A percentile compares a stretch with the other conserved stretches of the same genome.
These are phyloP conservation scores for Panzeria rudis DNA, from an alignment of 2,888 invertebrate genomes.

Conservation along the genomic window DNA sequence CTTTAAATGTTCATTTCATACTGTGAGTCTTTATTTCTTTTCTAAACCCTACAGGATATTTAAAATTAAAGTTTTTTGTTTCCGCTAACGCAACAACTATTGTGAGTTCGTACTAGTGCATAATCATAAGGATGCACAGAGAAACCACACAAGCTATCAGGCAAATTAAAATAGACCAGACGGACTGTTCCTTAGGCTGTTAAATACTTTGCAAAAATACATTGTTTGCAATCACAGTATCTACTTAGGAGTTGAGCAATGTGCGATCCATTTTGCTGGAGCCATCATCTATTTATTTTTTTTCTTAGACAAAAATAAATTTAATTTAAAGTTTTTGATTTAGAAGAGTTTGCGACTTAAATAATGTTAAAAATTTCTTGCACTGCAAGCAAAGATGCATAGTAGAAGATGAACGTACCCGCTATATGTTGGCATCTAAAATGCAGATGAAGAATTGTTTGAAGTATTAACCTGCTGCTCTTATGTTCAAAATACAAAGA, in stretches of 20 bases:
- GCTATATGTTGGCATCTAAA: too few relatives aligned
- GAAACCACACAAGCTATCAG: background rate
- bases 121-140: background rate
- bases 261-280: background rate
- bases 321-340: conserved; percentile 10
- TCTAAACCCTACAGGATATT: conserved; percentile 19
- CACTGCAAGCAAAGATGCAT: background rate
- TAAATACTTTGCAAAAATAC: background rate
- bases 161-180: background rate
- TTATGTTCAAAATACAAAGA: too few relatives aligned
- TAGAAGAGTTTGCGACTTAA: background rate
- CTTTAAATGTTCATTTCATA: conserved; percentile 1
- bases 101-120: background rate
- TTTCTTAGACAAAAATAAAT: background rate
- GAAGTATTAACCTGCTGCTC: too few relatives aligned
- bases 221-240: background rate
- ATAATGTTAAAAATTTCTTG: background rate
- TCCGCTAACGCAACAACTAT: background rate
- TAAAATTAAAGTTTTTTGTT: conserved; percentile 20
- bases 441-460: too few relatives aligned
- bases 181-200: background rate
- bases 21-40: background rate
- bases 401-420: too few relatives aligned
- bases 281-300: background rate
- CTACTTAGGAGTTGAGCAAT: background rate